Evolutionary conservation across 2,113 vertebrate genomes (phyloP).

Genomic region (Kryptolebias marmoratus): DNA sequence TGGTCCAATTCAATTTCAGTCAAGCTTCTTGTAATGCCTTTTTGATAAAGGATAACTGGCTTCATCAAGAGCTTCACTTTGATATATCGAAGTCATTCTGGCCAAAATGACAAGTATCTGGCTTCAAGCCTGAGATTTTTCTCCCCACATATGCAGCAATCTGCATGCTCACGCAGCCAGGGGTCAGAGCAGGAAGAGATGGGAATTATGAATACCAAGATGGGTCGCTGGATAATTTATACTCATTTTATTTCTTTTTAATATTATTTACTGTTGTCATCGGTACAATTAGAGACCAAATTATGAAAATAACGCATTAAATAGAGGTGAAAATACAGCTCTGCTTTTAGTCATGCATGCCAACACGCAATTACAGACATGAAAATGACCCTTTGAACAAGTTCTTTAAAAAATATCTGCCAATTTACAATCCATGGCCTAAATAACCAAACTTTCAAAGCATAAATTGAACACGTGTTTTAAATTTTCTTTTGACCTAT

Average conservation of each 20-base stretch:
- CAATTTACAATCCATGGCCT: conserved; percentile 24
- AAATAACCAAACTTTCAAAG: conserved; percentile 24
- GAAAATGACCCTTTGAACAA: conserved; percentile 33
- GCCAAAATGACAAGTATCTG: conserved; percentile 62
- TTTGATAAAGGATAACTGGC: conserved; percentile 54
- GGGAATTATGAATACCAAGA: conserved; percentile 26
- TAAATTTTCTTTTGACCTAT: background rate
- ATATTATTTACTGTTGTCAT: conserved; percentile 29
- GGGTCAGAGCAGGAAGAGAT: conserved; percentile 50
- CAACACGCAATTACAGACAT: conserved; percentile 57
- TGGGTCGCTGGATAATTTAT: conserved; percentile 19
- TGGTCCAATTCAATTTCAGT: conserved; percentile 27
- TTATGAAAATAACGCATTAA: conserved; percentile 60
- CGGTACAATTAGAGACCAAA: conserved; percentile 43
- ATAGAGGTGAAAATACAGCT: conserved; percentile 40
- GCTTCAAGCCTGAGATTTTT: conserved; percentile 45
- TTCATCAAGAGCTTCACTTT: conserved; percentile 47
- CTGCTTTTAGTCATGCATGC: conserved; percentile 32
- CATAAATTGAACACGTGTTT: conserved; percentile 31
- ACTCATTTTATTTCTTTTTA: conserved; percentile 30
- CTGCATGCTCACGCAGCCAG: conserved; percentile 26
- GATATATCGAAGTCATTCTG: conserved; percentile 39
- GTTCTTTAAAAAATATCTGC: conserved; percentile 26
- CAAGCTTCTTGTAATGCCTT: conserved; percentile 31
- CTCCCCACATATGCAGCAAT: conserved; percentile 19